phyloP scores from a whole-genome alignment of 2,888 invertebrate genomes.

The Parnassius apollo region DNA sequence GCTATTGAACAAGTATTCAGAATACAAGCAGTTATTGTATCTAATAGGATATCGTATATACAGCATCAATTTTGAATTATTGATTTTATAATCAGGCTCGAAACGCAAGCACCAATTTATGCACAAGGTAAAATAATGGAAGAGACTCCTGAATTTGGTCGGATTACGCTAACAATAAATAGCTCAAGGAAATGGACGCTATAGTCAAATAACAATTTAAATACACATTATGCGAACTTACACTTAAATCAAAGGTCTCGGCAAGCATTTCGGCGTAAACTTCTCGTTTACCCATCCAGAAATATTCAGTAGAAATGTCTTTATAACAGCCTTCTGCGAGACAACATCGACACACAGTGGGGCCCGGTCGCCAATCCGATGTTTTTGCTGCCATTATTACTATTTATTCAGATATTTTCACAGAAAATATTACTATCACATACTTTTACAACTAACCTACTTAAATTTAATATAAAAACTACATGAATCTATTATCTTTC shows the following conservation, averaged over 20 bases:
- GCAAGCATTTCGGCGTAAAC: slow-evolving; percentile 72
- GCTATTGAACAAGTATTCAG: too few species aligned
- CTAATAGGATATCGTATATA: too few species aligned
- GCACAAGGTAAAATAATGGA: slow-evolving; percentile 27
- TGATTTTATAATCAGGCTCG: slow-evolving; percentile 45
- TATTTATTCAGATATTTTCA: slow-evolving; percentile 41
- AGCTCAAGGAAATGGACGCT: slow-evolving; percentile 55
- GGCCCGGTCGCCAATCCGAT: slow-evolving; percentile 70
- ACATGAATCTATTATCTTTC: slow-evolving; percentile 18
- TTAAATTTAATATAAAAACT: slow-evolving; percentile 34
- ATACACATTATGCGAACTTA: slow-evolving; percentile 43
- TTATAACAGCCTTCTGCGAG: slow-evolving; percentile 72
- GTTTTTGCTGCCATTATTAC: slow-evolving; percentile 61
- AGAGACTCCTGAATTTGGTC: slow-evolving; percentile 37
- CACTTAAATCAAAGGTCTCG: slow-evolving; percentile 60
- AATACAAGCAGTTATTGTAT: too few species aligned
- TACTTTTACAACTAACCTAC: slow-evolving; percentile 18
- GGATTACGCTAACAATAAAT: slow-evolving; percentile 41
- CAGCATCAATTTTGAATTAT: slow-evolving; percentile 26
- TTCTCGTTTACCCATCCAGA: slow-evolving; percentile 76
- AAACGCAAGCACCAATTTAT: slow-evolving; percentile 28
- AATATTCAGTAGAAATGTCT: slow-evolving; percentile 76
- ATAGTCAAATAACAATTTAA: slow-evolving; percentile 25
- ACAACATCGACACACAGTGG: slow-evolving; percentile 72
- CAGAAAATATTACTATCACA: slow-evolving; percentile 46